phyloP scores from a whole-genome alignment of 2,113 vertebrate genomes.

The Bos javanicus region DNA sequence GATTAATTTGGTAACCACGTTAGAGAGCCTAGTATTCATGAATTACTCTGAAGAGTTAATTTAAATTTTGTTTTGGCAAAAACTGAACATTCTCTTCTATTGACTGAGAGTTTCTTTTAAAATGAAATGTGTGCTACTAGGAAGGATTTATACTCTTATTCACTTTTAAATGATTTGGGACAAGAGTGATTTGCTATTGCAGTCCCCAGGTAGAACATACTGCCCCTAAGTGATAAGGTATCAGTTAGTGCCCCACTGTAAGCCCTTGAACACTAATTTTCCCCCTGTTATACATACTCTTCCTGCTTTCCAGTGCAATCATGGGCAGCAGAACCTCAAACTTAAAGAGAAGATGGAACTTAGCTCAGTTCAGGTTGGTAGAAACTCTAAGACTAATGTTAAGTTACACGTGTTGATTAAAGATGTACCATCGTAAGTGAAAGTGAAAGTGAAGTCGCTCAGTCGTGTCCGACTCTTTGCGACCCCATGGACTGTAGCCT shows the following conservation, averaged over 20 bases:
- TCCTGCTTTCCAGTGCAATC: not conserved
- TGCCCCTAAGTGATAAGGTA: not conserved
- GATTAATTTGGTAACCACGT: not conserved
- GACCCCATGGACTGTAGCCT: too few species aligned
- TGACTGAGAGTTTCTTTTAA: not conserved
- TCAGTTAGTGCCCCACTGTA: not conserved
- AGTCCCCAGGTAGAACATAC: not conserved
- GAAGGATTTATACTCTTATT: not conserved
- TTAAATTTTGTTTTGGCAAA: not conserved
- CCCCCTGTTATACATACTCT: not conserved
- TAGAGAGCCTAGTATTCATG: not conserved
- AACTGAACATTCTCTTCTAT: not conserved
- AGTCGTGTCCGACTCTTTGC: too few species aligned
- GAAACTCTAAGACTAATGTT: not conserved
- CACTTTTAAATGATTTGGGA: not conserved
- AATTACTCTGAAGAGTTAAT: conserved; percentile 17
- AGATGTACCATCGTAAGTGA: not conserved
- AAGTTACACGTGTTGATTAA: not conserved
- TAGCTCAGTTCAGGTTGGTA: not conserved
- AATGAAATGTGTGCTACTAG: conserved; percentile 5
- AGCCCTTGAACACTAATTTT: not conserved
- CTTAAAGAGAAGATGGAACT: not conserved
- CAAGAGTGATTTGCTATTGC: not conserved
- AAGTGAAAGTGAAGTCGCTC: too few species aligned
- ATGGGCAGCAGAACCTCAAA: not conserved